Percentiles rank a stretch among this genome's conserved stretches.
These are phyloP conservation scores for Araneus ventricosus DNA, from an alignment of 1,140 invertebrate genomes.

Conservation along the genomic window DNA sequence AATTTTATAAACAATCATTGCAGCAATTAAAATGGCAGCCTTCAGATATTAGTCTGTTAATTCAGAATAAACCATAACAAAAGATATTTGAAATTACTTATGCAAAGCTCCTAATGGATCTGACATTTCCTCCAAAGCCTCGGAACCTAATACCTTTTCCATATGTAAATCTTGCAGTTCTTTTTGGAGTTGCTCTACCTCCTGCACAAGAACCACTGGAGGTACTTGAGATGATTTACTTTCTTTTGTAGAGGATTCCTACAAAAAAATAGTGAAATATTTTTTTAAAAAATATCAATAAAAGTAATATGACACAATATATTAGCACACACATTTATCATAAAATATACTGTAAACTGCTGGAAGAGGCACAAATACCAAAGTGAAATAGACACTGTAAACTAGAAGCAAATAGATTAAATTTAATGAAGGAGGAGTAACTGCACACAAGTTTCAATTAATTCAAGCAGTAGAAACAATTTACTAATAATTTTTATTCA, in stretches of 20 bases:
- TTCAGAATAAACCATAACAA: background rate
- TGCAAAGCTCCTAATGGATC: constrained; percentile 84
- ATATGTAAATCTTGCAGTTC: constrained; percentile 83
- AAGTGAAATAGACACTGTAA: too few relatives aligned
- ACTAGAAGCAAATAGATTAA: too few relatives aligned
- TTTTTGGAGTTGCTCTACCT: constrained; percentile 83
- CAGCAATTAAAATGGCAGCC: background rate
- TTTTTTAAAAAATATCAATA: too few relatives aligned
- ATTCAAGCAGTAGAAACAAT: too few relatives aligned
- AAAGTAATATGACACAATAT: too few relatives aligned
- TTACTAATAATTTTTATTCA: too few relatives aligned
- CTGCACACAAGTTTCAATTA: too few relatives aligned
- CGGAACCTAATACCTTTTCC: constrained; percentile 83
- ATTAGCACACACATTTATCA: too few relatives aligned
- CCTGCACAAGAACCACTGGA: constrained; percentile 80
- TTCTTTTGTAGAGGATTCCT: constrained; percentile 79
- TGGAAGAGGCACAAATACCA: too few relatives aligned
- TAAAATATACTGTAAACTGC: too few relatives aligned
- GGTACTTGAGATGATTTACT: constrained; percentile 79
- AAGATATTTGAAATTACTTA: constrained; percentile 80
- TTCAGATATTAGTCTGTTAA: background rate
- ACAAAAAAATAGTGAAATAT: constrained; percentile 74
- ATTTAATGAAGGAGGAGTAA: too few relatives aligned
- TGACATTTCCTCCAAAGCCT: constrained; percentile 82
- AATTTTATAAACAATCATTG: too few relatives aligned